Percentiles rank a stretch among this genome's conserved stretches.
These are phyloP conservation scores for Troides aeacus DNA, from an alignment of 2,888 invertebrate species.

Conservation along the genomic window DNA sequence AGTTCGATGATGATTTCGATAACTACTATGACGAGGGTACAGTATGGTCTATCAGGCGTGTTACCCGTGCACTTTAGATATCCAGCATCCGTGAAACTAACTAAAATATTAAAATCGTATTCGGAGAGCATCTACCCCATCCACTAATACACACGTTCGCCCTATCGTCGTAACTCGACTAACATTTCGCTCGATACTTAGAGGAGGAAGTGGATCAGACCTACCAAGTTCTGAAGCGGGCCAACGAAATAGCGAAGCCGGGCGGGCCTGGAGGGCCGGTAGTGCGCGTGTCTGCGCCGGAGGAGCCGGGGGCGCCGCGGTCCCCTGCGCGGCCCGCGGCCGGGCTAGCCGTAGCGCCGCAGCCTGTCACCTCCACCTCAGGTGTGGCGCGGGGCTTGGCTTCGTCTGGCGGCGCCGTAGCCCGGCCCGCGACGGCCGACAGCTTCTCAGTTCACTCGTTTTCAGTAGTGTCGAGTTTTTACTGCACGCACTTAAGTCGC, in stretches of 20 bases:
- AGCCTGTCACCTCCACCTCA: slow-evolving; percentile 85
- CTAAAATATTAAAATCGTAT: slow-evolving; percentile 45
- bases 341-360: slow-evolving; percentile 83
- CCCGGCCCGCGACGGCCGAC: slow-evolving; percentile 50
- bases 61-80: slow-evolving; percentile 58
- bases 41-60: slow-evolving; percentile 66
- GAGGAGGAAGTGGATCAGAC: slow-evolving; percentile 92
- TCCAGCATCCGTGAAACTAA: slow-evolving; percentile 50
- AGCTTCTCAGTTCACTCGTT: slow-evolving; percentile 74
- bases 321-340: slow-evolving; percentile 71
- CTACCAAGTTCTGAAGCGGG: slow-evolving; percentile 96
- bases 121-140: slow-evolving; percentile 27
- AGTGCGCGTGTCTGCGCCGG: slow-evolving; percentile 69
- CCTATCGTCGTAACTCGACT: slow-evolving; percentile 37
- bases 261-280: slow-evolving; percentile 73
- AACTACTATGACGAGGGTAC: slow-evolving; percentile 74
- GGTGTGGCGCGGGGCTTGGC: slow-evolving; percentile 79
- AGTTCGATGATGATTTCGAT: slow-evolving; percentile 77
- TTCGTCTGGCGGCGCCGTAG: slow-evolving; percentile 39
- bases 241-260: slow-evolving; percentile 90
- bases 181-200: slow-evolving; percentile 74
- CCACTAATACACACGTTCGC: slow-evolving; percentile 15
- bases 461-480: slow-evolving; percentile 71
- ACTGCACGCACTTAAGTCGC: slow-evolving; percentile 67
- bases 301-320: slow-evolving; percentile 64